Percentiles rank a stretch among this genome's conserved stretches.
phyloP scores from a whole-genome alignment of 2,113 vertebrate species.

The Chaetodon auriga region DNA sequence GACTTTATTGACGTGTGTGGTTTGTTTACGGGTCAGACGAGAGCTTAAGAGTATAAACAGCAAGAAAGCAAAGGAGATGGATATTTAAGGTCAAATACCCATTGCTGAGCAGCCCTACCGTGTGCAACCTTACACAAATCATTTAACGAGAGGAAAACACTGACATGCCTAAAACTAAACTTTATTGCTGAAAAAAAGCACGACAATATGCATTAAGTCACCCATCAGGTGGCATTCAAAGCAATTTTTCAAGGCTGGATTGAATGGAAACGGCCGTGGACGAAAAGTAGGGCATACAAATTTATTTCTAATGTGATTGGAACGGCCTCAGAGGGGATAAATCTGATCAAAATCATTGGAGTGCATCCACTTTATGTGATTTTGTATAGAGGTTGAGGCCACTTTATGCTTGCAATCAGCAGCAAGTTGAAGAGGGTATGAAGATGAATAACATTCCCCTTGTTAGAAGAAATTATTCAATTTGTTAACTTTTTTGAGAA shows the following conservation, averaged over 20 bases:
- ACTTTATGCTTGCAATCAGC: constrained; percentile 65
- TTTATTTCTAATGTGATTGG: constrained; percentile 76
- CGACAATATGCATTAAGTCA: constrained; percentile 50
- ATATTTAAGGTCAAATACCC: neutral
- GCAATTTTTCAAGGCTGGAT: constrained; percentile 59
- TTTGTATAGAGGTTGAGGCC: constrained; percentile 52
- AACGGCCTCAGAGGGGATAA: constrained; percentile 64
- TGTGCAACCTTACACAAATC: neutral
- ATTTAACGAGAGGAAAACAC: neutral
- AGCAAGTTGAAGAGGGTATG: constrained; percentile 55
- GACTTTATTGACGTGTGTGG: constrained; percentile 5
- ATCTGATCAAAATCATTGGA: constrained; percentile 75
- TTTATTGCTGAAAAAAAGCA: constrained; percentile 34
- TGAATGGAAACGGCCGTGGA: constrained; percentile 49
- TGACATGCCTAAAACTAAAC: constrained; percentile 19
- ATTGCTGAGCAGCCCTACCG: neutral
- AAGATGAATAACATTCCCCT: constrained; percentile 58
- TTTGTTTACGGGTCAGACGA: constrained; percentile 27
- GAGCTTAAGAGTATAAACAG: neutral
- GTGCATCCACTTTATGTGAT: constrained; percentile 75
- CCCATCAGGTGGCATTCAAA: constrained; percentile 62
- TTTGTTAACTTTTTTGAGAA: constrained; percentile 48
- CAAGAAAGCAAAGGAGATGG: neutral
- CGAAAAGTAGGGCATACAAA: constrained; percentile 54
- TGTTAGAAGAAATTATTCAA: constrained; percentile 58